These are phyloP conservation scores for Poicephalus meyeri DNA, from an alignment of 2,113 vertebrate species.

Conservation along the genomic window DNA sequence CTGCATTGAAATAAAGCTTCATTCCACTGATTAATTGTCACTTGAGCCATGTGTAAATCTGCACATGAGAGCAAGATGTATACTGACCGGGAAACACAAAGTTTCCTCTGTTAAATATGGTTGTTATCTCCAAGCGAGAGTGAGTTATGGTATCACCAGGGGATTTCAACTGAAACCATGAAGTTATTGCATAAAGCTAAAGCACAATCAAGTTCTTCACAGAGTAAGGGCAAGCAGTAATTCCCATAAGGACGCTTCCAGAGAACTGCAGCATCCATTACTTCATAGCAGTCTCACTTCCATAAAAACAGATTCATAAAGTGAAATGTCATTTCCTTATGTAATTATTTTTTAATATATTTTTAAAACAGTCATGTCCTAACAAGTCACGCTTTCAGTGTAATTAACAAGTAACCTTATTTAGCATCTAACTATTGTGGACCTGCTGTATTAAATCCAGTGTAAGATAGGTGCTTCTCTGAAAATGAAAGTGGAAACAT, in stretches of 20 bases:
- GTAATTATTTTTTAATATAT: neutral
- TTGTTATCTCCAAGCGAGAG: neutral
- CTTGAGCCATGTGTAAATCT: neutral
- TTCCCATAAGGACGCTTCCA: neutral
- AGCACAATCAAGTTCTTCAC: neutral
- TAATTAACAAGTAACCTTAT: neutral
- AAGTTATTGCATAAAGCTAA: neutral
- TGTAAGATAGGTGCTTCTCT: neutral
- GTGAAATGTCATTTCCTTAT: constrained; percentile 8
- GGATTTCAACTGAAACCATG: neutral
- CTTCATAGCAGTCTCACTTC: neutral
- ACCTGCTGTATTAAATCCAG: neutral
- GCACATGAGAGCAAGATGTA: neutral
- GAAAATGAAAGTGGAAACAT: neutral
- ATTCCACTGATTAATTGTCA: neutral
- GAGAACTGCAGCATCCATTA: neutral
- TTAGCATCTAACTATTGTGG: neutral
- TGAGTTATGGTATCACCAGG: neutral
- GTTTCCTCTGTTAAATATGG: neutral
- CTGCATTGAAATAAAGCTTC: neutral
- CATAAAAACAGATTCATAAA: constrained; percentile 9
- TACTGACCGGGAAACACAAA: neutral
- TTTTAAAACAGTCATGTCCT: neutral
- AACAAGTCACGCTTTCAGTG: neutral
- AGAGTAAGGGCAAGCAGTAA: neutral